Evolutionary conservation across 1,140 invertebrate species (phyloP).

Genomic region (Amphibalanus amphitrite): DNA sequence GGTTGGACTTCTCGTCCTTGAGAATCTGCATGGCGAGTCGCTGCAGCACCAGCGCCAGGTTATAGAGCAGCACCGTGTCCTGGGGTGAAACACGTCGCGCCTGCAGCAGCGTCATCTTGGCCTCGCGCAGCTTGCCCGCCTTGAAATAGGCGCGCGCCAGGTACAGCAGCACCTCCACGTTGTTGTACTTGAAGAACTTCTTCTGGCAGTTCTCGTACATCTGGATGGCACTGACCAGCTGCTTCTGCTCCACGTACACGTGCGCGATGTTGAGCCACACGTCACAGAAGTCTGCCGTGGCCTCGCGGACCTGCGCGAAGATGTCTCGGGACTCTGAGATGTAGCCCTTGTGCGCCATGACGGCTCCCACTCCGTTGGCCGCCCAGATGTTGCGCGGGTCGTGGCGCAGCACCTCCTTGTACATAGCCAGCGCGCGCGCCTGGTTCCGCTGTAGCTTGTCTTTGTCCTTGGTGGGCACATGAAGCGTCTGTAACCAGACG

Average conservation of each 20-base stretch:
- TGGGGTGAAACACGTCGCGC: slow-evolving; percentile 52
- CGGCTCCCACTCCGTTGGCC: slow-evolving; percentile 86
- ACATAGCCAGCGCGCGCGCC: slow-evolving; percentile 82
- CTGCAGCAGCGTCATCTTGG: slow-evolving; percentile 58
- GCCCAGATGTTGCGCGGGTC: slow-evolving; percentile 97
- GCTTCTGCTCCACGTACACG: slow-evolving; percentile 95
- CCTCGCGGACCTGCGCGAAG: slow-evolving; percentile 89
- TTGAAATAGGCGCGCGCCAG: slow-evolving; percentile 83
- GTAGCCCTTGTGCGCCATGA: slow-evolving; percentile 81
- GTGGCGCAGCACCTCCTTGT: slow-evolving; percentile 78
- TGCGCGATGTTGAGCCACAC: slow-evolving; percentile 99
- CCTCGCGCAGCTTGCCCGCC: slow-evolving; percentile 75
- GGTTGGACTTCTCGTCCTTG: slow-evolving; percentile 82
- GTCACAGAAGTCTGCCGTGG: slow-evolving; percentile 96
- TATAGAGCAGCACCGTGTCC: slow-evolving; percentile 82
- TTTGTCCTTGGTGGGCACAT: slow-evolving; percentile 83
- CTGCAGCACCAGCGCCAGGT: slow-evolving; percentile 88
- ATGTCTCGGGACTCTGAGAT: slow-evolving; percentile 96
- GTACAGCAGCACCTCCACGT: slow-evolving; percentile 89
- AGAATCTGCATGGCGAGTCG: slow-evolving; percentile 75
- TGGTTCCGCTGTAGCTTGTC: slow-evolving; percentile 89
- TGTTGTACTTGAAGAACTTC: slow-evolving; percentile 90
- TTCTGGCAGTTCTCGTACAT: slow-evolving; percentile 99
- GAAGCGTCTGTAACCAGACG: slow-evolving; percentile 93
- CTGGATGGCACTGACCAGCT: slow-evolving; percentile 96